phyloP scores from a whole-genome alignment of 2,797 vertebrate species.

The Oreochromis grahami region DNA sequence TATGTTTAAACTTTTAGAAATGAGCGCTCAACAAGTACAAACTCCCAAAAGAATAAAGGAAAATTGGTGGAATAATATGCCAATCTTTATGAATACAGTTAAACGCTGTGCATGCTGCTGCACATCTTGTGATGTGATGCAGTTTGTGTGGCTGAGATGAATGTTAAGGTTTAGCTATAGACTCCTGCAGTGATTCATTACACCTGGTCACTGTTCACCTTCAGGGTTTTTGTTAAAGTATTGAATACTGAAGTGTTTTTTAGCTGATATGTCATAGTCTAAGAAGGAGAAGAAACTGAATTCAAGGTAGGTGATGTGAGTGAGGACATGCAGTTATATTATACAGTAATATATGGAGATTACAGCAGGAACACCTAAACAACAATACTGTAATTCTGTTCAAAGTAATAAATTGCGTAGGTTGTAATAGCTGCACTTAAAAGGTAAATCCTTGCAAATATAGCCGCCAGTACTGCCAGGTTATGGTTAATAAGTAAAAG shows the following conservation, averaged over 20 bases:
- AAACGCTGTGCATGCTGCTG: background rate
- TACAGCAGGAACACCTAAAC: background rate
- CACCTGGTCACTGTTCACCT: background rate
- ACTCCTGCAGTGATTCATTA: background rate
- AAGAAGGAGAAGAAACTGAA: background rate
- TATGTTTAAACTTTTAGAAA: constrained; percentile 31
- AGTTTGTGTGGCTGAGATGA: background rate
- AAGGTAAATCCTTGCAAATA: background rate
- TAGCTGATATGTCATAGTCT: background rate
- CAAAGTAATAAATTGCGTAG: background rate
- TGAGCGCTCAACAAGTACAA: background rate
- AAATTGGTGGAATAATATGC: background rate
- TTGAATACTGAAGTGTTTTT: background rate
- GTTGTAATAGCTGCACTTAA: background rate
- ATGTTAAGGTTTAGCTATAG: background rate
- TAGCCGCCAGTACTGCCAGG: background rate
- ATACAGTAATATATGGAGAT: background rate
- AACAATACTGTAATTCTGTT: background rate
- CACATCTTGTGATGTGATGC: background rate
- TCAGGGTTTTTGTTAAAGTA: background rate
- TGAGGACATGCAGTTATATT: background rate
- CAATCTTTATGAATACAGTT: background rate
- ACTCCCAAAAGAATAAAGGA: background rate
- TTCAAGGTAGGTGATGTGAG: background rate
- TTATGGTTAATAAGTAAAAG: background rate